These are phyloP conservation scores for Meliscaeva auricollis DNA, from an alignment of 2,888 invertebrate species.

Conservation along the genomic window DNA sequence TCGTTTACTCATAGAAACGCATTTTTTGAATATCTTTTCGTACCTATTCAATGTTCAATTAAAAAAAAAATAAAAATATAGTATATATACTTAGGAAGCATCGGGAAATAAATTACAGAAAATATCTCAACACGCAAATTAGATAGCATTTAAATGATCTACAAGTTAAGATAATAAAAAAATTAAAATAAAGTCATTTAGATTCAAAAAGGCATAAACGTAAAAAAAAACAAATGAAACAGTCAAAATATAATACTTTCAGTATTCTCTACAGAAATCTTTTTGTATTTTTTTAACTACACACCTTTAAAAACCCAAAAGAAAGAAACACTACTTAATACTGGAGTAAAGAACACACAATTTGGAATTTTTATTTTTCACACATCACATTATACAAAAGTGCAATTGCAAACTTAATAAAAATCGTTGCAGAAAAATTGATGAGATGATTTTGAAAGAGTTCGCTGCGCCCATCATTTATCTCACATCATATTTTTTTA, in stretches of 20 bases:
- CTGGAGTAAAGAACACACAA: background rate
- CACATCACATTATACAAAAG: slow-evolving; percentile 26
- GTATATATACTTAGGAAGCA: slow-evolving; percentile 34
- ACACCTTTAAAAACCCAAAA: slow-evolving; percentile 12
- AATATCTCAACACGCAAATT: slow-evolving; percentile 39
- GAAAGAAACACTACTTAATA: background rate
- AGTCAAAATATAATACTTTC: slow-evolving; percentile 17
- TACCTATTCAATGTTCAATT: slow-evolving; percentile 14
- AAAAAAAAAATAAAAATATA: background rate
- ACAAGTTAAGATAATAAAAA: slow-evolving; percentile 15
- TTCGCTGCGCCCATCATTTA: slow-evolving; percentile 33
- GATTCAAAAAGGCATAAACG: slow-evolving; percentile 20
- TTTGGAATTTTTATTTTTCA: slow-evolving; percentile 8
- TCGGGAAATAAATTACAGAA: slow-evolving; percentile 53
- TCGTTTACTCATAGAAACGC: background rate
- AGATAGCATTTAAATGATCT: slow-evolving; percentile 40
- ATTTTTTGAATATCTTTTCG: slow-evolving; percentile 6
- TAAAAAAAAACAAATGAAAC: background rate
- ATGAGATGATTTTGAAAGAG: background rate
- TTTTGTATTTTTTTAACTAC: slow-evolving; percentile 26
- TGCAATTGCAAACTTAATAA: slow-evolving; percentile 33
- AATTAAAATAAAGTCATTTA: slow-evolving; percentile 21
- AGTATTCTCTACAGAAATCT: slow-evolving; percentile 11
- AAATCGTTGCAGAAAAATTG: slow-evolving; percentile 8
- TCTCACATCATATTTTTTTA: slow-evolving; percentile 33